Conservation (phyloP, 2,888 invertebrate genomes). For the Drosophila seclusa region DNA sequence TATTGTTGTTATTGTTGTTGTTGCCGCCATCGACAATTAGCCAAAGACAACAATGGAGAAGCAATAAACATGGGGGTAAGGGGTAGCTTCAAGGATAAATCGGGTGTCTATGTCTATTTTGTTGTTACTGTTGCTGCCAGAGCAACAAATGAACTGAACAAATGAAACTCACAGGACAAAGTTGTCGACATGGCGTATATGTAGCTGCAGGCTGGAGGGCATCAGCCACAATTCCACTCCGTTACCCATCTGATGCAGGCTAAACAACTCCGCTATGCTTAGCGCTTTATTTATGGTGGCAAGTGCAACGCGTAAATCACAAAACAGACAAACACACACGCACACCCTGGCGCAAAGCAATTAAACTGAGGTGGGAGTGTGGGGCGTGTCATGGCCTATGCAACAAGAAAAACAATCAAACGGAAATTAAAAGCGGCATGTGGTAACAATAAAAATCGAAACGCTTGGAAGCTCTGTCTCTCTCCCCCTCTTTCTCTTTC, state of each 20-base stretch:
- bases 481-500: background rate
- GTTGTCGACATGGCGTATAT: conserved; percentile 57
- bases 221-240: background rate
- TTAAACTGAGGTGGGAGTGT: conserved; percentile 46
- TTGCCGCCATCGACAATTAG: conserved; percentile 60
- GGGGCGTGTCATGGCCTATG: conserved; percentile 21
- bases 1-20: conserved; percentile 24
- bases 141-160: conserved; percentile 62
- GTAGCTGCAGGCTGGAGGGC: conserved; percentile 14
- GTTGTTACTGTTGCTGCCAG: conserved; percentile 2
- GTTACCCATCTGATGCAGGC: background rate
- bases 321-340: conserved; percentile 13
- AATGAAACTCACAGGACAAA: conserved; percentile 66
- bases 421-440: conserved; percentile 73
- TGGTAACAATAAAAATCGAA: conserved; percentile 69
- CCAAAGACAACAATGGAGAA: conserved; percentile 54
- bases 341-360: conserved; percentile 57
- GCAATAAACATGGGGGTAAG: conserved; percentile 52
- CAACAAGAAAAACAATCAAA: conserved; percentile 69
- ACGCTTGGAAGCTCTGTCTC: background rate
- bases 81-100: conserved; percentile 13
- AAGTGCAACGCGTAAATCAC: conserved; percentile 67
- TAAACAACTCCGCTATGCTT: conserved; percentile 33
- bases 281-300: conserved; percentile 70
- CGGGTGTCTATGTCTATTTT: conserved; percentile 10